Base-by-base conservation (phyloP, 2,797 vertebrate species). In the Holocentrus rufus region DNA sequence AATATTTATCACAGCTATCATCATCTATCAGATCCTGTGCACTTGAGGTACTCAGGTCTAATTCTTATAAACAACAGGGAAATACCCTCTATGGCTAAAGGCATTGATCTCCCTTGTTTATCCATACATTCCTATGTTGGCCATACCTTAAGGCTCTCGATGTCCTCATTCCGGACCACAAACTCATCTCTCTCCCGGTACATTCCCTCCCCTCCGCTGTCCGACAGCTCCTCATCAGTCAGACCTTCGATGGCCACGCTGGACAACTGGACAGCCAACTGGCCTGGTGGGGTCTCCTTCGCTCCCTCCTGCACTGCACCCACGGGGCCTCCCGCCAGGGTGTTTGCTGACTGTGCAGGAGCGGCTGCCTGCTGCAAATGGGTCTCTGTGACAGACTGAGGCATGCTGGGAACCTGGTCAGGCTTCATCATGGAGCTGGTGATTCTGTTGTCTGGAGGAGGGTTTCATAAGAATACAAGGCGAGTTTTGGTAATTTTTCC, bases 181-280 rank as follows among this genome's bases (percentile, higher is more conserved):
- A 98, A 99, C 89, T 99, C 98, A 63, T 99, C 98, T 53, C 97
- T 96, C 76, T 99, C 97, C 70, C 96, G 93, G 91, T 98, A 99
- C 93, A 99, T 97, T 71, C 98, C 98, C 89, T 99, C 98, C 65
- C 97, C 98, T 74, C 96, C 97, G 8, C 98, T 99, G 92, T 99
- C 97, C 0, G 91, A 94, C 31, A 96, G 93, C 76, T 98, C 97
- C 72, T 99, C 97, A 4, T 98, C 97, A 1, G 96, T 97, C 81
- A 93, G 94, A 52, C 97, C 98, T 91, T 98, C 97, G 18, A 99
- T 90, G 70, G 97, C 97, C 79, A 98, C 94, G 6, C 90, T 83
- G 25, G 85, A 88, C 82, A 99, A 91, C 71, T 88, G 89, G 76
- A 94, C 90, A 47, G 97, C 98, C 86, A 95, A 14, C 4, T 94